Conservation (phyloP, 1,140 invertebrate species). For the Mylabris phalerata region DNA sequence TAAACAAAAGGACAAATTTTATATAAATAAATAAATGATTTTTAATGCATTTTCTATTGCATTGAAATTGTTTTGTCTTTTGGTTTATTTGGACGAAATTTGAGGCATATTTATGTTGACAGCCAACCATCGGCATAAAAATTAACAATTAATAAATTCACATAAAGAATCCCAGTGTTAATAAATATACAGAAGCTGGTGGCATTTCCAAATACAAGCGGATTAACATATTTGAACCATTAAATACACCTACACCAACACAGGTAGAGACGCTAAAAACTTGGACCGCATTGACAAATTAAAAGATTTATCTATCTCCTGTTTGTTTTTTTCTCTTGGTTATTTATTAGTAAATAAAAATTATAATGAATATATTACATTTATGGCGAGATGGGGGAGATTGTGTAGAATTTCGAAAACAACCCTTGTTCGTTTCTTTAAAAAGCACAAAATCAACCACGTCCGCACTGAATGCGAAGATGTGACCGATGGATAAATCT, state of each 20-base stretch:
- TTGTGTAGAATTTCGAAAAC: too few species aligned
- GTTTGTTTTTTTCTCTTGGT: background rate
- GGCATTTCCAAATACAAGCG: slow-evolving; percentile 19
- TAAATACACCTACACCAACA: slow-evolving; percentile 18
- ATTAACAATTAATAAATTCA: slow-evolving; percentile 32
- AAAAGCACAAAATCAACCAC: background rate
- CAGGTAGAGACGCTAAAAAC: slow-evolving; percentile 2
- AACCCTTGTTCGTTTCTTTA: too few species aligned
- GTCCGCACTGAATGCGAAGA: slow-evolving; percentile 14
- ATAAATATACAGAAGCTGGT: slow-evolving; percentile 23
- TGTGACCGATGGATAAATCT: slow-evolving; percentile 12
- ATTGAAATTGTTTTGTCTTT: too few species aligned
- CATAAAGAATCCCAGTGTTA: slow-evolving; percentile 20
- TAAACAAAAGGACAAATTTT: too few species aligned
- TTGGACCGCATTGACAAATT: slow-evolving; percentile 21
- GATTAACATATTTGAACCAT: slow-evolving; percentile 24
- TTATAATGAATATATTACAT: too few species aligned
- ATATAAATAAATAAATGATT: too few species aligned
- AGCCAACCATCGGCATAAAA: slow-evolving; percentile 30
- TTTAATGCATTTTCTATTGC: too few species aligned
- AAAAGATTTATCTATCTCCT: slow-evolving; percentile 16
- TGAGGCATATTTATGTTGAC: slow-evolving; percentile 29
- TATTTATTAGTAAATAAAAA: too few species aligned
- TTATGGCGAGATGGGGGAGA: too few species aligned
- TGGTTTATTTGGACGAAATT: background rate